Percentiles rank a stretch among this genome's conserved stretches.
Conservation (phyloP, 2,797 vertebrate species). For the Carduelis carduelis region DNA sequence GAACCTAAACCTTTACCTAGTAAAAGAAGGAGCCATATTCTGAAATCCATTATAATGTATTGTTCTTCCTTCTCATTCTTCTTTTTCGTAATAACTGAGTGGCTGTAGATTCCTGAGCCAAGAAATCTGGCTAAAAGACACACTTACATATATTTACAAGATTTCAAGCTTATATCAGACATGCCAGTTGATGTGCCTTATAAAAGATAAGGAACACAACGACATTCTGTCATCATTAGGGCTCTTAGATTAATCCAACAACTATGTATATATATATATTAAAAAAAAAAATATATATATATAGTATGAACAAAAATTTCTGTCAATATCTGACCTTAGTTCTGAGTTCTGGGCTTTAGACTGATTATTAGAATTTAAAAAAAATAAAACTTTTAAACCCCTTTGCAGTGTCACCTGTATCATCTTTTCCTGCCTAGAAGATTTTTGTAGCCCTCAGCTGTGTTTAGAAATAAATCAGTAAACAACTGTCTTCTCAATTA, state of each 20-base stretch:
- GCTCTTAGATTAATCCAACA: not conserved
- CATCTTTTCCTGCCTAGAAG: not conserved
- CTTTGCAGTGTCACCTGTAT: not conserved
- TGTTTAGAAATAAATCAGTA: not conserved
- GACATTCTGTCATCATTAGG: not conserved
- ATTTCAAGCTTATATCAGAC: not conserved
- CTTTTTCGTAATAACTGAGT: not conserved
- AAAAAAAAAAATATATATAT: no score
- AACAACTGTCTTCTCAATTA: not conserved
- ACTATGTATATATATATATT: not conserved
- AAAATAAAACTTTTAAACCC: rapidly evolving
- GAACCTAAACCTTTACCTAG: not conserved
- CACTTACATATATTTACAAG: not conserved
- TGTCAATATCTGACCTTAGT: not conserved
- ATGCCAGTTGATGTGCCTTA: not conserved
- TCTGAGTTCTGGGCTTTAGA: not conserved
- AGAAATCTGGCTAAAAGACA: not conserved
- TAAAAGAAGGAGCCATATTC: not conserved
- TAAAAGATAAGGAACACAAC: not conserved
- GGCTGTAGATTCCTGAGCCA: not conserved
- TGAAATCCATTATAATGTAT: not conserved
- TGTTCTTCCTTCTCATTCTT: not conserved
- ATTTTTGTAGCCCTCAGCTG: not conserved
- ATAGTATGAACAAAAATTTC: not conserved
- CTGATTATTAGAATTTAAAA: not conserved